phyloP scores from a whole-genome alignment of 1,140 invertebrate species.

The Pararge aegeria region DNA sequence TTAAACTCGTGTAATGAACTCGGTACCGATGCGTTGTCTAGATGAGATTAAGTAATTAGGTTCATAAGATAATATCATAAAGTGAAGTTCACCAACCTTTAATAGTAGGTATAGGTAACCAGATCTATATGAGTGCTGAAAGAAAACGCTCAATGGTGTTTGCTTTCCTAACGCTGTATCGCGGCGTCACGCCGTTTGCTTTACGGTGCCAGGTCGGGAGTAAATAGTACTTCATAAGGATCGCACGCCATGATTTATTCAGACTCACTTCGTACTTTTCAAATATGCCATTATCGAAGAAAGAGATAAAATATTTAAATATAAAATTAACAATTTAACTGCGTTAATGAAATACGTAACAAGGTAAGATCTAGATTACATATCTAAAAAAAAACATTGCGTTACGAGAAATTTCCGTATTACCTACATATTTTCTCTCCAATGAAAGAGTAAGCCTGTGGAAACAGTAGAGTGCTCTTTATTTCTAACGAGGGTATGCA shows the following conservation, averaged over 20 bases:
- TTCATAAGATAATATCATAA: constrained; percentile 2
- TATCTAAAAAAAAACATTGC: too few relatives aligned
- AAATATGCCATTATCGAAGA: constrained; percentile 71
- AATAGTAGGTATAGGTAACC: neutral
- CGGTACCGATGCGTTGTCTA: neutral
- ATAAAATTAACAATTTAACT: constrained; percentile 35
- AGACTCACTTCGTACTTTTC: constrained; percentile 69
- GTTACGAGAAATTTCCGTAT: too few relatives aligned
- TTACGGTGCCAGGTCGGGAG: constrained; percentile 76
- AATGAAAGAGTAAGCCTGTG: too few relatives aligned
- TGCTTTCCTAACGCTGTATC: constrained; percentile 77
- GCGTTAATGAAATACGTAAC: constrained; percentile 27
- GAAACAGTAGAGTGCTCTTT: too few relatives aligned
- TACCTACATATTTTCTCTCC: too few relatives aligned
- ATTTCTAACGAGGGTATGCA: too few relatives aligned
- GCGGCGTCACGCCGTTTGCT: constrained; percentile 74
- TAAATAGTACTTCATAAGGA: constrained; percentile 72
- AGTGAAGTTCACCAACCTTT: constrained; percentile 11
- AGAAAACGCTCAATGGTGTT: constrained; percentile 69
- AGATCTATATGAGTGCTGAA: constrained; percentile 32
- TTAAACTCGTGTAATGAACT: constrained; percentile 36
- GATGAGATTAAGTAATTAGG: neutral
- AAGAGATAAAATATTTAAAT: constrained; percentile 61
- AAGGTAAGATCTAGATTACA: neutral
- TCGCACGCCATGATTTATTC: constrained; percentile 77